Evolutionary conservation across 2,113 vertebrate genomes (phyloP), one percentile per base, ranked within the genome.

Genomic region (Zootoca vivipara): DNA sequence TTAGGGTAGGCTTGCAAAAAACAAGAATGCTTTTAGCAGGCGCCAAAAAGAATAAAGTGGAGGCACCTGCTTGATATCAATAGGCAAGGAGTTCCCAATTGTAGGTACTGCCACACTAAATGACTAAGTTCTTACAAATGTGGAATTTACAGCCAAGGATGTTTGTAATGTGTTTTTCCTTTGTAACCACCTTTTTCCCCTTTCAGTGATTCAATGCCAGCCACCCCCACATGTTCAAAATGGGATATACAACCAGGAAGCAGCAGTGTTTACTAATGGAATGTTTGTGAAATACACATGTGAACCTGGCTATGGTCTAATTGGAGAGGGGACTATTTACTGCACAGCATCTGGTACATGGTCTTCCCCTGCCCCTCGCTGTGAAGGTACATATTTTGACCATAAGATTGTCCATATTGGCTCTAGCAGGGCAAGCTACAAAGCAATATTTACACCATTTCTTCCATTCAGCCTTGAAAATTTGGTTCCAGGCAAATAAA

Each of bases 341-440:
- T 97, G 97, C 26, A 93, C 62, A 91, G 93, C 81, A 18, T 15
- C 95, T 4, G 96, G 96, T 67, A 7, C 3, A 10, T 97, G 97
- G 97, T 96, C 90, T 87, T 58, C 89, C 78, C 74, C 72, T 2
- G 73, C 90, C 40, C 96, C 96, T 0, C 83, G 9, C 0, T 97
- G 97, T 3, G 73, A 95, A 95, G 95, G 96, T 97, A 95, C 8
- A 13, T 72, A 20, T 93, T 92, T 87, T 30, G n/a, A 46, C 28
- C 20, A 73, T 10, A 81, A 33, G 1, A 35, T 28, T 64, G 30
- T 80, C 35, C 62, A 10, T 35, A 5, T 38, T 38, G 62, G 12
- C 58, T 64, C 20, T 40, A 38, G 58, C 35, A 81, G 20, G 2
- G 33, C 62, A 62, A 81, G 58, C 1, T 65, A 35, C 33, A 38